Base-by-base conservation (phyloP, 2,113 vertebrate species). In the Callocephalon fimbriatum region DNA sequence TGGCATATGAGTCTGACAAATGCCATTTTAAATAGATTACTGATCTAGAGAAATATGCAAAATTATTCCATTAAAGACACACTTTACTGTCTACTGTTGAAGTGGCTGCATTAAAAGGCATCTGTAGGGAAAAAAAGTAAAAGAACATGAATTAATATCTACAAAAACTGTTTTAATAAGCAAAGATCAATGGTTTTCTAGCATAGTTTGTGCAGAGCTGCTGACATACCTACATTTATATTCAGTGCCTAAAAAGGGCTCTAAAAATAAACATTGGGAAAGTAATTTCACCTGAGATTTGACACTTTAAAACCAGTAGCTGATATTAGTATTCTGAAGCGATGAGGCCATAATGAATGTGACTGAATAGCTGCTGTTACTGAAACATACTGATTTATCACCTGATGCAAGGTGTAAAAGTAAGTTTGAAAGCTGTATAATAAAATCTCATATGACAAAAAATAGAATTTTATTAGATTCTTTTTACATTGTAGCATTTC, bases 251-350 rank as follows among this genome's bases (percentile, higher is more conserved):
- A 19, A 58, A 95, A 44, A 68, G 10, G 4, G 2, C 23, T 86
- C 20, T 73, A 62, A 90, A 94, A 90, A 86, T 73, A 86, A 96
- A 82, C 56, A 35, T 2, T 72, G 42, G 51, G 35, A 88, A 94
- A 95, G 19, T 77, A 88, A 96, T 96, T 38, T 38, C 48, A 56
- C 54, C 51, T 85, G 74, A 89, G 53, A 25, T 76, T 23, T 96
- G 90, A 80, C 31, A 86, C 44, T 85, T 96, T 75, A 95, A 77
- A 95, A 48, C 32, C 9, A 7, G 42, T 54, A 20, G n/a, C 23
- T 21, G 6, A 53, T 96, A 89, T 97, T 81, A 97, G 82, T 65
- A 94, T 96, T 94, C 81, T 54, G 62, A 91, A 90, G 26, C 25
- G 35, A 84, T 13, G 29, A 77, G 61, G 7, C 29, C 61, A 25